A percentile compares a stretch with the other conserved stretches of the same genome.
These are phyloP conservation scores for Phoebastria nigripes DNA, from an alignment of 2,797 vertebrate genomes.

Conservation along the genomic window DNA sequence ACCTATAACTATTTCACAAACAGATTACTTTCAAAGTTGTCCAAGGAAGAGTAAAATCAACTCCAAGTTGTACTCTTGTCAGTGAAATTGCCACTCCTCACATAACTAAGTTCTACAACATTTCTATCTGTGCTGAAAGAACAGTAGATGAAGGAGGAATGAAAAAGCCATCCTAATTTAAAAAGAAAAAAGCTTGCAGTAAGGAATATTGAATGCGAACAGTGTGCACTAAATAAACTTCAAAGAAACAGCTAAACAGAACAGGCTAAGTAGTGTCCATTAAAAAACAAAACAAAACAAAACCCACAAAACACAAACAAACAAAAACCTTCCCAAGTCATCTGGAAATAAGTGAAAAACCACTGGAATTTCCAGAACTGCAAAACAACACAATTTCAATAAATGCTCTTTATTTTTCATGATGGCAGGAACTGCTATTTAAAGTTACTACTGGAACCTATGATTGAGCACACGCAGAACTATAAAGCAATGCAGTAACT, in stretches of 20 bases:
- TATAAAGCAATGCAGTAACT: background rate
- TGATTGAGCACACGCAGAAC: background rate
- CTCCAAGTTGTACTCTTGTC: background rate
- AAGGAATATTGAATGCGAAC: background rate
- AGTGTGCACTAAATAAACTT: background rate
- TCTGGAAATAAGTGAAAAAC: background rate
- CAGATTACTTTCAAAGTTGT: background rate
- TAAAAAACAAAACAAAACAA: fast-evolving
- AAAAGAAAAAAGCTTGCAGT: background rate
- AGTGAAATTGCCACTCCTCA: background rate
- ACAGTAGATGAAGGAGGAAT: background rate
- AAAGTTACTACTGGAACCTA: background rate
- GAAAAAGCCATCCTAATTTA: background rate
- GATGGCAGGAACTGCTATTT: background rate
- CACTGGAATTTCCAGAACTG: background rate
- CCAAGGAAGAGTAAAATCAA: background rate
- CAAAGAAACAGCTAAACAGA: background rate
- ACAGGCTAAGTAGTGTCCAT: background rate
- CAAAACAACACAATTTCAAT: background rate
- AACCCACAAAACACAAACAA: background rate
- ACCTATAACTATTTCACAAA: background rate
- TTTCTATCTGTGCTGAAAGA: background rate
- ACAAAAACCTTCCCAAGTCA: background rate
- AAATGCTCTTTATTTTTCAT: background rate
- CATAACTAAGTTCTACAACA: background rate